Conservation (phyloP, 2,888 invertebrate species). For the Linnaemya tessellans region DNA sequence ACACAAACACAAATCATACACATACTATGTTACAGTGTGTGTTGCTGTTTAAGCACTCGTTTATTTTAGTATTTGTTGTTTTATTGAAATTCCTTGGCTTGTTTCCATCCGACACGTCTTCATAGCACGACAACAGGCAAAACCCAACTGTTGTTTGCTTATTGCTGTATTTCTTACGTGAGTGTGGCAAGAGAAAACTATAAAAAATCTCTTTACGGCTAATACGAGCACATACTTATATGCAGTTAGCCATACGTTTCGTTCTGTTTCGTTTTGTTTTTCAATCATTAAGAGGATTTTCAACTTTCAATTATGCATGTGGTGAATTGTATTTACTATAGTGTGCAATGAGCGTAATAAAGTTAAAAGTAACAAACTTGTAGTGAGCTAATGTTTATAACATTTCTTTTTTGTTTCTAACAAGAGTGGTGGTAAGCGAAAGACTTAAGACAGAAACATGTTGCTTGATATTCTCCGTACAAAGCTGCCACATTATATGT, state of each 20-base stretch:
- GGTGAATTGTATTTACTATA: conserved; percentile 3
- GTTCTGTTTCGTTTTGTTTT: conserved; percentile 9
- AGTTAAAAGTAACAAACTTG: conserved; percentile 49
- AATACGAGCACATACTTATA: not conserved
- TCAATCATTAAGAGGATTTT: conserved; percentile 52
- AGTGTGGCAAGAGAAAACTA: conserved; percentile 12
- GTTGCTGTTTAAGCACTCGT: conserved; percentile 39
- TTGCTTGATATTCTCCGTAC: not conserved
- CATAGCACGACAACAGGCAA: conserved; percentile 79
- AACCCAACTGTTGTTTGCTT: conserved; percentile 77
- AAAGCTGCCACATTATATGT: no score
- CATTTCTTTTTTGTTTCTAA: not conserved
- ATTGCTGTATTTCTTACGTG: conserved; percentile 8
- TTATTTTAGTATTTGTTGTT: conserved; percentile 44
- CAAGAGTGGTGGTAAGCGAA: not conserved
- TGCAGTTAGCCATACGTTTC: not conserved
- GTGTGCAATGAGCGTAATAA: conserved; percentile 2
- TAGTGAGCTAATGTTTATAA: not conserved
- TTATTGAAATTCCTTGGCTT: not conserved
- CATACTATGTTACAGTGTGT: no score
- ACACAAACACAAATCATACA: no score
- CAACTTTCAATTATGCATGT: conserved; percentile 58
- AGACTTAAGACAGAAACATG: conserved; percentile 28
- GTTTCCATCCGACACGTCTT: conserved; percentile 72
- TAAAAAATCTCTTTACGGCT: not conserved